Evolutionary conservation across 2,113 vertebrate species (phyloP), one percentile per base, ranked within the genome.

Genomic region (Tamias sibiricus): DNA sequence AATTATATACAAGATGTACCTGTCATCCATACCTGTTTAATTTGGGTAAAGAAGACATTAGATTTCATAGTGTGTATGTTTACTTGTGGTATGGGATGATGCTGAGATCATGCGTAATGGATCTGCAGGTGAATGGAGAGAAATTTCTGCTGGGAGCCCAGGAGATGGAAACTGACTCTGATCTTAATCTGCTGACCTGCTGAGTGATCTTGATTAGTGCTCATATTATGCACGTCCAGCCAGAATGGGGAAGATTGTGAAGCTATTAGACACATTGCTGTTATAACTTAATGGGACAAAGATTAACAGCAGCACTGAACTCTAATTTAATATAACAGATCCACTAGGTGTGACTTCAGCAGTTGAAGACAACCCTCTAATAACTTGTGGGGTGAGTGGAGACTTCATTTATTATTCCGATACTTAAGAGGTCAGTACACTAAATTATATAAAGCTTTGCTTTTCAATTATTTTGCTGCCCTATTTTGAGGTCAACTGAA

Each of bases 251-350:
- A 96, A 96, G 96, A 95, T 44, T 52, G 59, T 74, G 20, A 19
- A 59, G 80, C 92, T 95, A 26, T 95, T 97, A 97, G 94, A 95
- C 83, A 30, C 72, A 95, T 84, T 92, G 71, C 88, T 94, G 17
- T 97, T 54, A 76, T 89, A 98, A 98, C 95, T 97, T 97, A 97
- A 97, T 98, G 76, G 85, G 97, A 96, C 95, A 91, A 93, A 97
- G 96, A 95, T 98, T 96, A 97, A 97, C 96, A 96, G 87, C 90
- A 93, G 74, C 28, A 24, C 89, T 87, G 90, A 95, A 83, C 89
- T 20, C 86, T 97, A 94, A 98, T 96, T 95, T 91, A 94, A 95
- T 94, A 68, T 96, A 95, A 80, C 84, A 95, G 90, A 98, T 93
- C 98, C 81, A 89, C 94, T 93, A 80, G 81, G 87, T 95, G 32